Evolutionary conservation across 2,113 vertebrate species (phyloP), one percentile per base, ranked within the genome.

Genomic region (Hemicordylus capensis): DNA sequence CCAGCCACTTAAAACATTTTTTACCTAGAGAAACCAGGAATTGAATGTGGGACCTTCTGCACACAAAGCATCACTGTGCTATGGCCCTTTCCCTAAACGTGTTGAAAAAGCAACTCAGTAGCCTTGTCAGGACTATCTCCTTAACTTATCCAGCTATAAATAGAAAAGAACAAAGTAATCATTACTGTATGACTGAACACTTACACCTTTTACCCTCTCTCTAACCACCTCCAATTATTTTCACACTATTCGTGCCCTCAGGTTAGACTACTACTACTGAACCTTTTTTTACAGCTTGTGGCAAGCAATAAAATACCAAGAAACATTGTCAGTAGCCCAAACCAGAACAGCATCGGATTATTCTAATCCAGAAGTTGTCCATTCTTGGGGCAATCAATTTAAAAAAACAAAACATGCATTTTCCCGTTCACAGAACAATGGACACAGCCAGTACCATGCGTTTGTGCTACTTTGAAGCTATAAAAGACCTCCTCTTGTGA

Each of bases 231-330:
- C 44, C 44, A 83, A 83, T 76, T 75, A 83, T 80, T 51, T 31
- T 66, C 61, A 64, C 31, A 51, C 58, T 34, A 24, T 66, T 83
- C 63, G 26, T 76, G 44, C 34, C 24, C 46, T 39, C 37, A 84
- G n/a, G 82, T 64, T 64, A 84, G 73, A 59, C 44, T 64, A 75
- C 56, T 51, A 64, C 34, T 54, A 64, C 31, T 34, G 22, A 44
- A 73, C n/a, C 59, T 75, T 83, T 83, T n/a, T 83, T 76, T 66
- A 84, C 24, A 54, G 59, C 24, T 66, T 64, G n/a, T 66, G 73
- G 44, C 79, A 81, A 46, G 48, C 26, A 48, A 69, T 69, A 69
- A 81, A 69, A 54, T n/a, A 67, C 17, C 42, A 73, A 73, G 22
- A 31, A 15, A n/a, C 42, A 46, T 64, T 17, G 46, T 58, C 22